phyloP scores from a whole-genome alignment of 2,888 invertebrate species.

The Brachyopa scutellaris region DNA sequence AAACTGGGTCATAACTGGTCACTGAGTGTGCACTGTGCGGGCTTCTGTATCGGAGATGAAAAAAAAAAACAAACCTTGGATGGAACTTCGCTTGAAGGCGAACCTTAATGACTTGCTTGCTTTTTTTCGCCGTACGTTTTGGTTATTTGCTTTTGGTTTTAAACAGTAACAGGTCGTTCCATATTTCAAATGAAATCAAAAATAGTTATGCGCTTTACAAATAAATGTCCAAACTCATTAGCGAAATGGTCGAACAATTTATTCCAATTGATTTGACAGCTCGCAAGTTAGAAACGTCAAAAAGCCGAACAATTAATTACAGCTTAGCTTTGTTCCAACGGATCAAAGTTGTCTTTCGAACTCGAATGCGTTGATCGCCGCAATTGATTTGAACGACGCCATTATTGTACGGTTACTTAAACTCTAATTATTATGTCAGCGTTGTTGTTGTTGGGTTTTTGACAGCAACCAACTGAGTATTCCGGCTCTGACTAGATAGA shows the following conservation, averaged over 20 bases:
- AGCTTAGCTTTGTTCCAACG: no score
- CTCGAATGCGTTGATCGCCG: neutral
- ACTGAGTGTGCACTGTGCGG: neutral
- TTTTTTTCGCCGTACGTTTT: neutral
- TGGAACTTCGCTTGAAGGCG: constrained; percentile 2
- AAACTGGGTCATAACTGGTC: constrained; percentile 21
- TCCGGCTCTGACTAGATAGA: neutral
- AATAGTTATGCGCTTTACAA: no score
- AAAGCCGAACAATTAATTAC: no score
- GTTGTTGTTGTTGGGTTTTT: neutral
- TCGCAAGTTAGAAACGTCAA: neutral
- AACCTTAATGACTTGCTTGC: neutral
- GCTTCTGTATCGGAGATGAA: neutral
- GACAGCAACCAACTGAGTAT: neutral
- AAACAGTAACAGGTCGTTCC: no score
- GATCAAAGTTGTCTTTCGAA: neutral
- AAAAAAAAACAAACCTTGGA: constrained; percentile 5
- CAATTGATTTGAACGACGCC: neutral
- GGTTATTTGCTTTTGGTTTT: neutral
- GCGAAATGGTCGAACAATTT: no score
- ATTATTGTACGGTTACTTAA: neutral
- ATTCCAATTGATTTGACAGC: no score
- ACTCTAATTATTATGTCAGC: neutral
- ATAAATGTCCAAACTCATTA: no score
- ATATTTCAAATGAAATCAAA: no score